phyloP scores from a whole-genome alignment of 2,797 vertebrate species.

The Micropoecilia bifurca region DNA sequence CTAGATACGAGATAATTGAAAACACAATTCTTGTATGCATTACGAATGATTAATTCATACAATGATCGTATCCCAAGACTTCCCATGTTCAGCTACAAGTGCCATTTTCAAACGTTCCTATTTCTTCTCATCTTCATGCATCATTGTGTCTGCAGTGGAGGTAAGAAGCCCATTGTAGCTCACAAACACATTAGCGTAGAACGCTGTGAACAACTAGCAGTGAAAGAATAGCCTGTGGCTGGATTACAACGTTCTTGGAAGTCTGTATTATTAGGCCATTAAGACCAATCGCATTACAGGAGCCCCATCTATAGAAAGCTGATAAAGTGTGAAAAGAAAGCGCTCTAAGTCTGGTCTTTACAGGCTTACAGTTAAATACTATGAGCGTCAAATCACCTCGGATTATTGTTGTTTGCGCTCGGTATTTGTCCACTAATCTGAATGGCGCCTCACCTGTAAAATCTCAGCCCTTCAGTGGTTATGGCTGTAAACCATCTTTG shows the following conservation, averaged over 20 bases:
- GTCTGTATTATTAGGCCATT: conserved; percentile 58
- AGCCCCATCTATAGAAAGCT: conserved; percentile 15
- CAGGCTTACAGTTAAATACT: conserved; percentile 50
- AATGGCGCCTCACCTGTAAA: conserved; percentile 6
- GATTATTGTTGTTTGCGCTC: conserved; percentile 36
- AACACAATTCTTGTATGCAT: background rate
- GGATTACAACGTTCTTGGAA: conserved; percentile 39
- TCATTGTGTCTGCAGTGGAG: conserved; percentile 5
- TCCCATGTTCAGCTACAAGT: background rate
- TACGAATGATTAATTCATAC: background rate
- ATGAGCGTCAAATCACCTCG: conserved; percentile 30
- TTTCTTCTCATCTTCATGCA: background rate
- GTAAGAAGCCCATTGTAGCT: conserved; percentile 21
- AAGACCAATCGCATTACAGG: conserved; percentile 63
- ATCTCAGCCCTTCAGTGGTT: conserved; percentile 26
- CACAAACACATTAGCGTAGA: background rate
- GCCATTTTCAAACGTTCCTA: background rate
- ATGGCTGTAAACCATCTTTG: conserved; percentile 15
- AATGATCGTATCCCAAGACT: background rate
- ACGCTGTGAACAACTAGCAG: conserved; percentile 8
- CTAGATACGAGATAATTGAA: background rate
- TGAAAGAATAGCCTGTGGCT: conserved; percentile 31
- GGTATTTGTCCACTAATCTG: conserved; percentile 40
- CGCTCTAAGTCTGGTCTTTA: conserved; percentile 47
- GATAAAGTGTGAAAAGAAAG: conserved; percentile 37